Conservation (phyloP, 2,113 vertebrate genomes). For the Pterocles orientalis region DNA sequence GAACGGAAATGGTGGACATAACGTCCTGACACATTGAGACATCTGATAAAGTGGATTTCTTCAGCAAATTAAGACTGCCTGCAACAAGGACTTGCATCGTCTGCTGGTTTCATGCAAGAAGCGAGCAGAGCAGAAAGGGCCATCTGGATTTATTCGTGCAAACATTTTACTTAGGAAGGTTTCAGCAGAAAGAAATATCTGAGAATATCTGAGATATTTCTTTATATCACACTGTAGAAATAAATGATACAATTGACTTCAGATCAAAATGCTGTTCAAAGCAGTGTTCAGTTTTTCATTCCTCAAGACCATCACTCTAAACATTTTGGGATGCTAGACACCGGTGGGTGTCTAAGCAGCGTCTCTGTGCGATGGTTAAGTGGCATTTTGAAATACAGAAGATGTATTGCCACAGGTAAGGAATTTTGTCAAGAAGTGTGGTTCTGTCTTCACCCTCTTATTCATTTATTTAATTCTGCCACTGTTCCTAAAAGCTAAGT, state of each 20-base stretch:
- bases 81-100: neutral
- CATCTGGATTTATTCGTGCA: neutral
- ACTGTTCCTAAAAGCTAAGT: neutral
- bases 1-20: neutral
- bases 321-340: neutral
- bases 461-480: neutral
- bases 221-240: neutral
- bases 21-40: neutral
- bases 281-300: neutral
- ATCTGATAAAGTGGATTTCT: neutral
- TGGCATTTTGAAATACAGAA: neutral
- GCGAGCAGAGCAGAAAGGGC: neutral
- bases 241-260: neutral
- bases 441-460: neutral
- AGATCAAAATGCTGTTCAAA: neutral
- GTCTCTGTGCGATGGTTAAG: neutral
- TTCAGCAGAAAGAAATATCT: too few relatives aligned
- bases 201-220: neutral
- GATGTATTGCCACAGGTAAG: neutral
- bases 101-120: neutral
- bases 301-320: neutral
- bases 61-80: neutral
- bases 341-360: neutral
- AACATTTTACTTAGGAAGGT: neutral
- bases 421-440: neutral